Base-by-base conservation (phyloP, 1,140 invertebrate genomes). In the Gerris buenoi region DNA sequence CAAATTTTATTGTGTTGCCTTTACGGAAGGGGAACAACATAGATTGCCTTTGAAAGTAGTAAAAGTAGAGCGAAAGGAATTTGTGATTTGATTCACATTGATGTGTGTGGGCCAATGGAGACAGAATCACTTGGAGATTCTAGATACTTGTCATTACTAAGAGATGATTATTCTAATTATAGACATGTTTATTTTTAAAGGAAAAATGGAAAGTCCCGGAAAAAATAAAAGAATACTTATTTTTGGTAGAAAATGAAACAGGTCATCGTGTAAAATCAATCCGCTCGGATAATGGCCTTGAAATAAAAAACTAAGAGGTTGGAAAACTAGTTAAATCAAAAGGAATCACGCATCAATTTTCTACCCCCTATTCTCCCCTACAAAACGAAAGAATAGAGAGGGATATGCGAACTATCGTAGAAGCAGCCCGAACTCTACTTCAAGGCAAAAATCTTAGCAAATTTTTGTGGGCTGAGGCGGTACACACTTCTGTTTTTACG, bases 381-480 rank as follows among this genome's bases (percentile, higher is more conserved):
- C 58, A 60, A 60, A 60, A 60, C 22, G 58, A 22, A 13, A 22
- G 15, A 5, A 25, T 60, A 25, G 58, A 60, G 58, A 15, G 58
- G 5, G 58, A 60, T 5, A 60, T 22, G 15, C 5, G 58, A 22
- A 60, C 58, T 5, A 60, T 60, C 58, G 58, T 60, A 25, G 58
- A 60, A 60, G 23, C 23, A 25, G 58, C 58, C 3, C 58, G 58
- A 10, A 60, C 58, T 5, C 3, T 60, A 5, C 15, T 22, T 15
- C 23, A 22, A 15, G 15, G 5, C 15, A 60, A 15, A 22, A 15
- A 15, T 60, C 15, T 22, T 22, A 25, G 15, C 5, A 60, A 60
- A 60, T 15, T 3, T 22, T 22, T 60, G 5, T 60, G 15, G 10
- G 74, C 10, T 66, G 71, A 27, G 65, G 67, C 25, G 29, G 64